Conservation (phyloP, 2,797 vertebrate genomes). For the Clarias platycephalus region DNA sequence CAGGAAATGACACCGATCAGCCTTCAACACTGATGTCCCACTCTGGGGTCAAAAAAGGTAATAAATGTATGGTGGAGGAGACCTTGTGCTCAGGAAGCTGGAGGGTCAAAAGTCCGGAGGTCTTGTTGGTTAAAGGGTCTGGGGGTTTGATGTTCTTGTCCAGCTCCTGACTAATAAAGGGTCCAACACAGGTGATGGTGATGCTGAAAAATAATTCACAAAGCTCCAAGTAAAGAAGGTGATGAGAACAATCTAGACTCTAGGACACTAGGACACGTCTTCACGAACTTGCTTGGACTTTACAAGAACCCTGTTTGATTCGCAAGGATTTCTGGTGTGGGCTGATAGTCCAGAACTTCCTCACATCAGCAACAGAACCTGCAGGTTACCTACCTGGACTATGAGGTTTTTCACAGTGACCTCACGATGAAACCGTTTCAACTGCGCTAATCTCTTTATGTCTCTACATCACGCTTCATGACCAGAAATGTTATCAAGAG, state of each 20-base stretch:
- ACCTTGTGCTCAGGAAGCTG: not conserved
- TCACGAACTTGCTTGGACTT: not conserved
- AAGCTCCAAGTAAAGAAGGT: not conserved
- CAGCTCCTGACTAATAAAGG: not conserved
- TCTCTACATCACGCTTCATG: not conserved
- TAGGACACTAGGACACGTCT: too few relatives aligned
- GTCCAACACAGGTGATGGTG: not conserved
- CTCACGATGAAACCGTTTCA: not conserved
- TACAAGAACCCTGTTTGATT: not conserved
- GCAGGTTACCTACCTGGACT: not conserved
- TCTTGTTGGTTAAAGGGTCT: not conserved
- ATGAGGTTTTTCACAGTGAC: not conserved
- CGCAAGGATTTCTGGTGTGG: not conserved
- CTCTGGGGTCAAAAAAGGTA: not conserved
- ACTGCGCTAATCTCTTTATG: not conserved
- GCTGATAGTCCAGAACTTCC: too few relatives aligned
- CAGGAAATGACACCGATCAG: not conserved
- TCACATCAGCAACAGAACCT: not conserved
- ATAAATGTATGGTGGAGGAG: not conserved
- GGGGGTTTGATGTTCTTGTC: not conserved
- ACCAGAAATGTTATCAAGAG: not conserved
- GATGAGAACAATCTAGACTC: too few relatives aligned
- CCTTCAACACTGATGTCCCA: not conserved
- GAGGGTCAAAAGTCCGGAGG: not conserved
- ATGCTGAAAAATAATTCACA: too few relatives aligned